These are phyloP conservation scores for Mylabris sibirica DNA, from an alignment of 2,888 invertebrate genomes.

Conservation along the genomic window DNA sequence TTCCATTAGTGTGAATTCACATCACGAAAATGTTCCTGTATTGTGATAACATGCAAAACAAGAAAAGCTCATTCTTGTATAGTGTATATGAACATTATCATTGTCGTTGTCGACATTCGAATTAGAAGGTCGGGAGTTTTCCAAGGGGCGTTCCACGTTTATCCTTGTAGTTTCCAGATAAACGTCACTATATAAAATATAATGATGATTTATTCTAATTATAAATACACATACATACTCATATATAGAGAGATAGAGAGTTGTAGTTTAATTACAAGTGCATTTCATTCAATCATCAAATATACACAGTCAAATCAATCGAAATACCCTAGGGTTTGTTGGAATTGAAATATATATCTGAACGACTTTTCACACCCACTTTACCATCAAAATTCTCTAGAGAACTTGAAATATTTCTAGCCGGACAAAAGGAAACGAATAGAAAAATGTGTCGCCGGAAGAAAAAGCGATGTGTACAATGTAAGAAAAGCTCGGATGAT, in stretches of 20 bases:
- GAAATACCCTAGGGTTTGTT: conserved; percentile 31
- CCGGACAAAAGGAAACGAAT: conserved; percentile 47
- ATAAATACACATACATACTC: too few relatives aligned
- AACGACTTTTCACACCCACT: conserved; percentile 37
- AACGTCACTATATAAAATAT: conserved; percentile 57
- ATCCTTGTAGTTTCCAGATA: conserved; percentile 54
- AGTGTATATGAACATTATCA: conserved; percentile 2
- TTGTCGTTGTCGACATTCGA: conserved; percentile 30
- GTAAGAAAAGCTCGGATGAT: conserved; percentile 52
- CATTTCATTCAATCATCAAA: conserved; percentile 33
- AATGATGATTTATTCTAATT: conserved; percentile 54
- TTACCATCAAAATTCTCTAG: conserved; percentile 38
- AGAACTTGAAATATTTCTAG: conserved; percentile 50
- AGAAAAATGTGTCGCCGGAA: conserved; percentile 54
- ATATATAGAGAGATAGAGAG: too few relatives aligned
- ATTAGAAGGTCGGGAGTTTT: conserved; percentile 37
- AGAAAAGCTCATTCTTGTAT: not conserved
- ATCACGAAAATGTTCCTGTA: not conserved
- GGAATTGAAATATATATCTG: conserved; percentile 42
- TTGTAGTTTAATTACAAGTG: conserved; percentile 11
- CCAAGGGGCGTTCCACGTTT: conserved; percentile 42
- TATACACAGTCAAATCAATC: conserved; percentile 37
- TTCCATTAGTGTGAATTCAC: not conserved
- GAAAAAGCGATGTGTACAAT: conserved; percentile 54
- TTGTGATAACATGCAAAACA: not conserved